These are phyloP conservation scores for Amia ocellicauda DNA, from an alignment of 2,113 vertebrate species.

Conservation along the genomic window DNA sequence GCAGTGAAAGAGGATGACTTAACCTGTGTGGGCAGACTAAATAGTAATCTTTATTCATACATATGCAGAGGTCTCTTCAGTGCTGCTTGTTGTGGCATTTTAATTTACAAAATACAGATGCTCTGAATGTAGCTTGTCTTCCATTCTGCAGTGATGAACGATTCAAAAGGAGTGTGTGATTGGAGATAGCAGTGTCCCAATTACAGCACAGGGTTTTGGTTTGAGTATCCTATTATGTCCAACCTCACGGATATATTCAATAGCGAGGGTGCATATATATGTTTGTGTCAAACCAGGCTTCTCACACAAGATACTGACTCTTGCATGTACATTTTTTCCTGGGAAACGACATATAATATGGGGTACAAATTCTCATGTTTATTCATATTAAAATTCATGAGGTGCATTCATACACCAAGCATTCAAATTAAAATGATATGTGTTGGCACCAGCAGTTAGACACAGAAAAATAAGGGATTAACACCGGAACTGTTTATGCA, in stretches of 20 bases:
- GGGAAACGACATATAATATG: background rate
- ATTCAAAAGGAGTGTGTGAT: background rate
- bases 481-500: slow-evolving; percentile 8
- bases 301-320: background rate
- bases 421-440: background rate
- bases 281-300: background rate
- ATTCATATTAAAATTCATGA: background rate
- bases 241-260: background rate
- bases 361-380: background rate
- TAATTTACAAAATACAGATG: too few species aligned
- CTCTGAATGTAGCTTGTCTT: background rate
- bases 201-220: background rate
- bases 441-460: background rate
- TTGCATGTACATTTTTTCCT: background rate
- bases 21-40: slow-evolving; percentile 7
- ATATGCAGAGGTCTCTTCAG: too few species aligned
- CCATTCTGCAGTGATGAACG: background rate
- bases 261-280: background rate
- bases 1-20: background rate
- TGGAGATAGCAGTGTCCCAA: background rate
- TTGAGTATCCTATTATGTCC: background rate
- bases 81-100: too few species aligned
- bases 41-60: too few species aligned
- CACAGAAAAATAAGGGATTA: slow-evolving; percentile 1
- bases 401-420: background rate